Conservation (phyloP, 2,113 vertebrate genomes). For the Mohoua ochrocephala region DNA sequence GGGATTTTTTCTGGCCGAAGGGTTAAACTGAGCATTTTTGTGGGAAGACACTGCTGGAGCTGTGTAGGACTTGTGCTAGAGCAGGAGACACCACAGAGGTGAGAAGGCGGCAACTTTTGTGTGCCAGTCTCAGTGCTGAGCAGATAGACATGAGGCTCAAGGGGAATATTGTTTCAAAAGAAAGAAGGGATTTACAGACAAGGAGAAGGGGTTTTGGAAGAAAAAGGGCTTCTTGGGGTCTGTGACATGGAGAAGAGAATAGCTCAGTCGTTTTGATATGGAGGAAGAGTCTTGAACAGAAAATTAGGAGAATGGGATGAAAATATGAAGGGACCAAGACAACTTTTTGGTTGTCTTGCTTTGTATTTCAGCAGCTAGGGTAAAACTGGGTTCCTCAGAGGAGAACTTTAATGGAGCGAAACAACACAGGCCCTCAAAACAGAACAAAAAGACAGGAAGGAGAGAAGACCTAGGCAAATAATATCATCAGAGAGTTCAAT, state of each 20-base stretch:
- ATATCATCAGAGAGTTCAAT: neutral
- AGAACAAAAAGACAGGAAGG: neutral
- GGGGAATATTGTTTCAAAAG: neutral
- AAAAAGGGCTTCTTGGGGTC: neutral
- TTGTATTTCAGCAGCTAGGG: neutral
- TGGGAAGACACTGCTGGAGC: neutral
- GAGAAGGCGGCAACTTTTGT: neutral
- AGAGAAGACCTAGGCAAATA: neutral
- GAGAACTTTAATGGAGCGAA: neutral
- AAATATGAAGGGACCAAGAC: neutral
- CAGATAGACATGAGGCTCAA: neutral
- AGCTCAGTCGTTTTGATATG: neutral
- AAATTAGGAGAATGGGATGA: neutral
- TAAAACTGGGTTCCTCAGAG: neutral
- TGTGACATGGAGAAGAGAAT: neutral
- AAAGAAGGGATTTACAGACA: neutral
- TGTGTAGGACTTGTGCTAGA: neutral
- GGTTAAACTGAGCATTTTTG: neutral
- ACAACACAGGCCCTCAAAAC: neutral
- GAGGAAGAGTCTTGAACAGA: neutral
- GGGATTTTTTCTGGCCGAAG: neutral
- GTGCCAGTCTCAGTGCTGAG: neutral
- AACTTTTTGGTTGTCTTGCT: neutral
- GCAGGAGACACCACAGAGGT: neutral
- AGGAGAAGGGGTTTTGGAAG: neutral